phyloP scores from a whole-genome alignment of 2,113 vertebrate species.

The Egretta garzetta region DNA sequence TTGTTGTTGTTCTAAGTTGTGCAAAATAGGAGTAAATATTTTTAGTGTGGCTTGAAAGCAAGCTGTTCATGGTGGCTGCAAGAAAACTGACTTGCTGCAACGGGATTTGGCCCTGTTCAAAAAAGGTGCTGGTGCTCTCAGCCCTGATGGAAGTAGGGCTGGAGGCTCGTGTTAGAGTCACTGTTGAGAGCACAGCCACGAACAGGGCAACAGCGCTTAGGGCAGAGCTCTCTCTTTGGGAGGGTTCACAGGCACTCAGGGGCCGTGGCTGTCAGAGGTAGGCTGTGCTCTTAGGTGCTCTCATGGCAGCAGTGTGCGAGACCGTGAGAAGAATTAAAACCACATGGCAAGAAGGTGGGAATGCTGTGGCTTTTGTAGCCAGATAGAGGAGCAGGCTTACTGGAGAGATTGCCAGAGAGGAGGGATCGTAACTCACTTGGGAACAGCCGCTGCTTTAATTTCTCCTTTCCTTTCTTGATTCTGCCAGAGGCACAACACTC shows the following conservation, averaged over 20 bases:
- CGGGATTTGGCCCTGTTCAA: not conserved
- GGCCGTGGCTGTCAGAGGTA: not conserved
- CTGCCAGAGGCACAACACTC: not conserved
- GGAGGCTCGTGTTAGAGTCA: not conserved
- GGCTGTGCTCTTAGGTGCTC: not conserved
- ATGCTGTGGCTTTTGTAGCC: not conserved
- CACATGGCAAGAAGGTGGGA: not conserved
- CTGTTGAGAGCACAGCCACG: not conserved
- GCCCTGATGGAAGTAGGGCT: not conserved
- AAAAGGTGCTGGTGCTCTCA: not conserved
- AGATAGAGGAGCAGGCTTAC: not conserved
- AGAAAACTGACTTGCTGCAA: not conserved
- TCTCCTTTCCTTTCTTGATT: not conserved
- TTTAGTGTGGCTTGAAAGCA: not conserved
- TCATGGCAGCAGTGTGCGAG: not conserved
- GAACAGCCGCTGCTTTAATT: not conserved
- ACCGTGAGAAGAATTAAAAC: not conserved
- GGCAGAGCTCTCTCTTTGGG: not conserved
- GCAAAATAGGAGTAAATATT: not conserved
- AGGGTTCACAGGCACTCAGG: not conserved
- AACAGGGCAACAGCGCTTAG: accelerated
- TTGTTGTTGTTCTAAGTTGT: not conserved
- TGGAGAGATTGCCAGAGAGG: not conserved
- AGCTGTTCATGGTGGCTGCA: not conserved
- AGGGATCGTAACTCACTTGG: not conserved